Evolutionary conservation across 30 jellyfish, hydroid and myxozoan species (phyloP).

Genomic region (Pelagia noctiluca): DNA sequence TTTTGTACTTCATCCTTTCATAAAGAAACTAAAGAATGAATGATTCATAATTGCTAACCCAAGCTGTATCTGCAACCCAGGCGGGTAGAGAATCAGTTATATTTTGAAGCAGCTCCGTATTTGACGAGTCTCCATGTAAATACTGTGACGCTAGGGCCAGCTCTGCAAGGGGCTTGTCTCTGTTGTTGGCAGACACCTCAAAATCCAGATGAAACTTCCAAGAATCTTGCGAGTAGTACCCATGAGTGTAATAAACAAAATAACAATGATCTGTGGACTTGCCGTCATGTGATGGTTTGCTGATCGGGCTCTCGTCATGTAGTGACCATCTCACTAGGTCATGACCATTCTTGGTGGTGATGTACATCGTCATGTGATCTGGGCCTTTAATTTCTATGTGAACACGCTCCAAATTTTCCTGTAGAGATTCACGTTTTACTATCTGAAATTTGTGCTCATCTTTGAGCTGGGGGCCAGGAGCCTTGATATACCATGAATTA

Average conservation of each 20-base stretch:
- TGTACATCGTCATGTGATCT: constrained; percentile 76
- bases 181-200: constrained; percentile 55
- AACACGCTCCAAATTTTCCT: constrained; percentile 5
- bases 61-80: constrained; percentile 82
- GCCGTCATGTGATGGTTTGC: constrained; percentile 72
- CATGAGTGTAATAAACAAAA: constrained; percentile 70
- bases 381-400: constrained; percentile 74
- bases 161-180: constrained; percentile 63
- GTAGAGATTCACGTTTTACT: constrained; percentile 26
- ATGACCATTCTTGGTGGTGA: constrained; percentile 64
- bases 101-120: constrained; percentile 52
- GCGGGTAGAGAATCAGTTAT: constrained; percentile 67
- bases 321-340: constrained; percentile 82
- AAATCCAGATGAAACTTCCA: constrained; percentile 97
- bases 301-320: constrained; percentile 54
- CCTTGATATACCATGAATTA: constrained; percentile 70
- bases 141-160: constrained; percentile 87
- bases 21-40: no score
- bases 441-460: constrained; percentile 27
- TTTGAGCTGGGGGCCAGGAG: constrained; percentile 33
- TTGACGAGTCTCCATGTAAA: constrained; percentile 82
- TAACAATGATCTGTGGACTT: constrained; percentile 56
- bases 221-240: constrained; percentile 77
- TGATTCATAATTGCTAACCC: constrained; percentile 86
- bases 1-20: no score